Evolutionary conservation across 1,140 invertebrate genomes (phyloP).

Genomic region (Drosophila takahashii): DNA sequence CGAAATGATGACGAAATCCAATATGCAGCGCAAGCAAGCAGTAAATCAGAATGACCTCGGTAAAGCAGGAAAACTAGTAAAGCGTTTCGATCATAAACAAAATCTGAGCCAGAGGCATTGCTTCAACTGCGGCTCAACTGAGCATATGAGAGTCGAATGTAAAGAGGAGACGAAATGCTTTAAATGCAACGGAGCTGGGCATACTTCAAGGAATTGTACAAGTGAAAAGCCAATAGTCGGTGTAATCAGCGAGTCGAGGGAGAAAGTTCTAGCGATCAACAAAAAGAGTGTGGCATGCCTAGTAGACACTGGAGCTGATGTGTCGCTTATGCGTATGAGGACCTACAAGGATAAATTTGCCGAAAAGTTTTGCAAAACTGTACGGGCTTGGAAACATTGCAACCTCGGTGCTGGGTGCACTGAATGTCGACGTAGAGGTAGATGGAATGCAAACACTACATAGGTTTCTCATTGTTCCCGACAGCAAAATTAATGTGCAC

Average conservation of each 20-base stretch:
- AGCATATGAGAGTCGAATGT: constrained; percentile 8
- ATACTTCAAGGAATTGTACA: constrained; percentile 4
- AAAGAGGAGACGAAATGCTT: constrained; percentile 8
- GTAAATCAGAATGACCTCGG: not conserved
- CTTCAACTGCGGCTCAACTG: not conserved
- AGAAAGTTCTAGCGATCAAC: not conserved
- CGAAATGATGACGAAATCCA: not conserved
- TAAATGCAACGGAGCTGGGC: not conserved
- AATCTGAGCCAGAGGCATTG: not conserved
- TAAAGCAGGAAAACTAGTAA: constrained; percentile 1
- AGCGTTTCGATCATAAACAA: not conserved
- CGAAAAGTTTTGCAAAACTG: constrained; percentile 7
- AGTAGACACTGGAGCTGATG: not conserved
- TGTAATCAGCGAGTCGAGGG: not conserved
- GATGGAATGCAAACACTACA: not conserved
- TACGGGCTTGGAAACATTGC: constrained; percentile 6
- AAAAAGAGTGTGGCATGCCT: not conserved
- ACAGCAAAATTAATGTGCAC: not conserved
- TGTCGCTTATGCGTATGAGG: not conserved
- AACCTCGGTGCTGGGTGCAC: not conserved
- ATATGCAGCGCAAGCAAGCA: not conserved
- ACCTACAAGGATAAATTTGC: constrained; percentile 5
- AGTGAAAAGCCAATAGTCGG: not conserved
- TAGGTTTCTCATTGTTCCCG: not conserved
- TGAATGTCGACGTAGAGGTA: not conserved